Conservation (phyloP, 2,113 vertebrate species). For the Paralichthys olivaceus region DNA sequence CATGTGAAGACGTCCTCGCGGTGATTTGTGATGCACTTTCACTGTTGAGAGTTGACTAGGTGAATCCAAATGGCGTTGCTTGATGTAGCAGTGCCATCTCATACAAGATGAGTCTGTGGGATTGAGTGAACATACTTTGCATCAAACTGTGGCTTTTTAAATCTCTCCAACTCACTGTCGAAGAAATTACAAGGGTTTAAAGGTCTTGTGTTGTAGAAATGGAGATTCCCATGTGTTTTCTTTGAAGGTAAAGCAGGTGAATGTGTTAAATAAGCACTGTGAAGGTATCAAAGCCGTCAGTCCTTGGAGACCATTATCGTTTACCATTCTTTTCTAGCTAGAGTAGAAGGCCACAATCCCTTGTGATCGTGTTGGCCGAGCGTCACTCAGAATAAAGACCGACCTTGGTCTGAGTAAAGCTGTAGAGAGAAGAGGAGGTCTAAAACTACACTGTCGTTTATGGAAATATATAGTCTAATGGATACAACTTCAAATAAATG, state of each 20-base stretch:
- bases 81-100: slow-evolving; percentile 5
- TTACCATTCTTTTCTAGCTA: no score
- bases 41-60: slow-evolving; percentile 39
- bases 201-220: neutral
- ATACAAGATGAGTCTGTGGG: neutral
- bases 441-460: neutral
- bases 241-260: neutral
- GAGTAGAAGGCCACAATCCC: neutral
- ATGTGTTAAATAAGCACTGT: neutral
- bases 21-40: slow-evolving; percentile 54
- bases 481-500: no score
- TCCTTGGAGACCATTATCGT: no score
- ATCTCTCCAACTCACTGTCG: neutral
- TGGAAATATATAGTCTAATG: neutral
- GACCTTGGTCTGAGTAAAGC: no score
- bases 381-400: neutral
- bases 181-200: neutral
- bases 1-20: slow-evolving; percentile 31
- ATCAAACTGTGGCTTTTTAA: neutral
- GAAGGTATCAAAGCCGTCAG: neutral
- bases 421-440: neutral
- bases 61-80: slow-evolving; percentile 31
- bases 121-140: slow-evolving; percentile 7
- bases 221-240: neutral
- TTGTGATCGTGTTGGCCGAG: neutral